phyloP scores from a whole-genome alignment of 1,140 invertebrate species.

The Trachymyrmex septentrionalis region DNA sequence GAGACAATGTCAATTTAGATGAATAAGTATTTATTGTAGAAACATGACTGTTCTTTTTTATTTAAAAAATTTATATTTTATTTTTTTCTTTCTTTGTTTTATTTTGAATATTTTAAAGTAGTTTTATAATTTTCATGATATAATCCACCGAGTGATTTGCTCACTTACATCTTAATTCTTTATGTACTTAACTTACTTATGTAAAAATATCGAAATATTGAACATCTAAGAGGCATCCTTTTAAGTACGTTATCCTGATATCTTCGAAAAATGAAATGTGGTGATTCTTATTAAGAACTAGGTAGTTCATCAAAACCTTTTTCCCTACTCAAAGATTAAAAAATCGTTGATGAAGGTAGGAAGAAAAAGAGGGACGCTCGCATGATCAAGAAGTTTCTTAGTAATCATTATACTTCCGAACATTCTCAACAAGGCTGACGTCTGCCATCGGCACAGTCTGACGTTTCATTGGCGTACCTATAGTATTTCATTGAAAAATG shows the following conservation, averaged over 20 bases:
- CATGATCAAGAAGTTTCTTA: slow-evolving; percentile 29
- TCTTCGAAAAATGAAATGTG: slow-evolving; percentile 23
- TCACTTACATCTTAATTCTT: slow-evolving; percentile 3
- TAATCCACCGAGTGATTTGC: not conserved
- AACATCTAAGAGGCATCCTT: not conserved
- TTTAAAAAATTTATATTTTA: not conserved
- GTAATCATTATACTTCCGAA: slow-evolving; percentile 56
- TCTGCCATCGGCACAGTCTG: slow-evolving; percentile 21
- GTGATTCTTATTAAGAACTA: slow-evolving; percentile 4
- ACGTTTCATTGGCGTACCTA: not conserved
- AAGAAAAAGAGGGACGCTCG: not conserved
- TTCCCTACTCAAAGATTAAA: slow-evolving; percentile 31
- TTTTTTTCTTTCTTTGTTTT: not conserved
- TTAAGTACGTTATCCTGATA: slow-evolving; percentile 15
- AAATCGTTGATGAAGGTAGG: not conserved
- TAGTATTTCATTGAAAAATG: slow-evolving; percentile 78
- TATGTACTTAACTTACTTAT: not conserved
- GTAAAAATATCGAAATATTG: slow-evolving; percentile 1
- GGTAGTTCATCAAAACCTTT: not conserved
- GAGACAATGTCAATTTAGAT: not conserved
- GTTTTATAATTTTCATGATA: not conserved
- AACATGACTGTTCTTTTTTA: not conserved
- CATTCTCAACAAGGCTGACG: slow-evolving; percentile 38
- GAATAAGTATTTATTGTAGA: not conserved
- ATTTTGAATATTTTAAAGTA: not conserved